A percentile compares a stretch with the other conserved stretches of the same genome.
Evolutionary conservation across 1,140 invertebrate genomes (phyloP).

Genomic region (Chironomus tepperi): DNA sequence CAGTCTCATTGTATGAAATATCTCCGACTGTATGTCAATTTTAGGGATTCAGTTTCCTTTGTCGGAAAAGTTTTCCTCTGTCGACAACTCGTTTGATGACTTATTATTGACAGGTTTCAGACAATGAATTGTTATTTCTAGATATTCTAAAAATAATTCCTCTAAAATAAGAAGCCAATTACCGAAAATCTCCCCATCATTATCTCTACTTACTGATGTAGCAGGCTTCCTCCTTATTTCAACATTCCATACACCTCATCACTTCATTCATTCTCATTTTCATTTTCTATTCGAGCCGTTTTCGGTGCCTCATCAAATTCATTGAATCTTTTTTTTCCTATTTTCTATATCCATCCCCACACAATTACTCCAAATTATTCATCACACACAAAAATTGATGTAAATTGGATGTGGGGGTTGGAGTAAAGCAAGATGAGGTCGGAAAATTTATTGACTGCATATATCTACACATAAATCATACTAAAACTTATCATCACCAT

Average conservation of each 20-base stretch:
- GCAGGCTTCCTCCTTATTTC: not conserved
- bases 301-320: not conserved
- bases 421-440: not conserved
- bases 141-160: too few relatives aligned
- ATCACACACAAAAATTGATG: conserved; percentile 7
- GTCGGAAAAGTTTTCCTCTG: too few relatives aligned
- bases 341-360: not conserved
- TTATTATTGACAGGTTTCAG: too few relatives aligned
- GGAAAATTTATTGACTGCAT: too few relatives aligned
- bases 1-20: conserved; percentile 10
- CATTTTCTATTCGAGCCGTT: not conserved
- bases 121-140: too few relatives aligned
- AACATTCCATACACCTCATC: not conserved
- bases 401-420: not conserved
- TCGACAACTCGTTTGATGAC: too few relatives aligned
- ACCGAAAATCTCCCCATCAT: too few relatives aligned
- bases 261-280: not conserved
- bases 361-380: conserved; percentile 13
- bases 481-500: too few relatives aligned
- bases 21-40: not conserved
- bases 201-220: too few relatives aligned
- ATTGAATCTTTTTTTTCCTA: not conserved
- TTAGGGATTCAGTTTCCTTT: not conserved
- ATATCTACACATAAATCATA: too few relatives aligned
- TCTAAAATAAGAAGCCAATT: too few relatives aligned